Percentiles rank a stretch among this genome's conserved stretches.
Evolutionary conservation across 2,888 invertebrate species (phyloP).

Genomic region (Andrena bicolor): DNA sequence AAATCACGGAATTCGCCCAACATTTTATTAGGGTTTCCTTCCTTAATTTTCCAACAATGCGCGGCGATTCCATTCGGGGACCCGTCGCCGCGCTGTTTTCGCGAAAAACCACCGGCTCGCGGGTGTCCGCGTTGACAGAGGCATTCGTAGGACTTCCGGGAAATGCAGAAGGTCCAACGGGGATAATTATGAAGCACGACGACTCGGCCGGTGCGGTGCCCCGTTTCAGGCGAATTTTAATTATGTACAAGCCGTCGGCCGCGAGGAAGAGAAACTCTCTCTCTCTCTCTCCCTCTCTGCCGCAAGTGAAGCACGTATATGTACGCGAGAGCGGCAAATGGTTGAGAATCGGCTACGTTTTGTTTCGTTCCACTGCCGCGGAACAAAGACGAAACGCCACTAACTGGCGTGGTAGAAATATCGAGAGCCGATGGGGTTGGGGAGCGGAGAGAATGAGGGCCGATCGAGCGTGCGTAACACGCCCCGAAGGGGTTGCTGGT

Average conservation of each 20-base stretch:
- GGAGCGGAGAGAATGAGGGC: slow-evolving; percentile 39
- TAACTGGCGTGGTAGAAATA: slow-evolving; percentile 5
- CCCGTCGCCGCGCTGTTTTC: slow-evolving; percentile 7
- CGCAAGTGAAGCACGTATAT: slow-evolving; percentile 9
- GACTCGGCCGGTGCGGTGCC: not conserved
- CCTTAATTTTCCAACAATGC: slow-evolving; percentile 71
- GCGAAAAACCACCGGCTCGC: slow-evolving; percentile 21
- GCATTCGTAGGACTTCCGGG: slow-evolving; percentile 62
- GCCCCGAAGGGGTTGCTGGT: slow-evolving; percentile 69
- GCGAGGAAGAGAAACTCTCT: not conserved
- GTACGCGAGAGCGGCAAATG: slow-evolving; percentile 1
- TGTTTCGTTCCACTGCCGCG: slow-evolving; percentile 17
- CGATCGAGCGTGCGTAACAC: slow-evolving; percentile 74
- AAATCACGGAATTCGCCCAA: slow-evolving; percentile 72
- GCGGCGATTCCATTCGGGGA: slow-evolving; percentile 22
- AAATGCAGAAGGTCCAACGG: slow-evolving; percentile 4
- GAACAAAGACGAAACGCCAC: slow-evolving; percentile 23
- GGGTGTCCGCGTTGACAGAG: slow-evolving; percentile 22
- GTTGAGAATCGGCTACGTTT: not conserved
- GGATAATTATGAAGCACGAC: slow-evolving; percentile 13
- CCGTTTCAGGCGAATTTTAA: slow-evolving; percentile 27
- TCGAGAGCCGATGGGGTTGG: slow-evolving; percentile 17
- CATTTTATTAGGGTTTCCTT: slow-evolving; percentile 76
- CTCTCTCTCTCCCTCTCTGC: not conserved
- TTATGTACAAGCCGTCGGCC: not conserved